Conservation (phyloP, 2,113 vertebrate genomes). For the Cottus gobio region DNA sequence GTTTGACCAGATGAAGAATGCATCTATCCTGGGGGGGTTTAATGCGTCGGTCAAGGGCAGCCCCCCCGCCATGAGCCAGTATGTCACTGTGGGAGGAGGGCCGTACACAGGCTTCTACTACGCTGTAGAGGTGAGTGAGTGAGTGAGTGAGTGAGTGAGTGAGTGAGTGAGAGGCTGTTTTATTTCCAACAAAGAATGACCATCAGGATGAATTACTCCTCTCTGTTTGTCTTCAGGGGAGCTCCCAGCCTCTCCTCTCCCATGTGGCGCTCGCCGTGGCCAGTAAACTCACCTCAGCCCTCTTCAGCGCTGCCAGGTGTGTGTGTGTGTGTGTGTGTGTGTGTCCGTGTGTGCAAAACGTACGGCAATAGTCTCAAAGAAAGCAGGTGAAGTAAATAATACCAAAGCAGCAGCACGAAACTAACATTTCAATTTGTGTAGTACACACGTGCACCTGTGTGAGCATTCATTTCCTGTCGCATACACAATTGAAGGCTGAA, state of each 20-base stretch:
- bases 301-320: conserved; percentile 97
- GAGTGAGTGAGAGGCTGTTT: background rate
- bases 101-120: conserved; percentile 98
- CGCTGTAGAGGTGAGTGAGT: conserved; percentile 89
- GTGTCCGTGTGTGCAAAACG: background rate
- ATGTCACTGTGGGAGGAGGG: conserved; percentile 93
- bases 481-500: background rate
- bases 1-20: conserved; percentile 99
- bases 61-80: conserved; percentile 97
- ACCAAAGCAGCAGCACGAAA: background rate
- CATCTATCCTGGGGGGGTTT: conserved; percentile 95
- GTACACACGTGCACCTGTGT: background rate
- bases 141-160: too few relatives aligned
- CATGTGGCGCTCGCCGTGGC: conserved; percentile 98
- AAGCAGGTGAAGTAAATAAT: background rate
- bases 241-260: conserved; percentile 94
- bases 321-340: conserved; percentile 74
- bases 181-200: background rate
- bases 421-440: background rate
- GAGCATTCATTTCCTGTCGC: background rate
- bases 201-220: background rate
- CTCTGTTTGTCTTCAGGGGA: conserved; percentile 86
- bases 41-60: conserved; percentile 95
- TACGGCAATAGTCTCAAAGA: too few relatives aligned
- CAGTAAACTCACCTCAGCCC: conserved; percentile 97